A percentile compares a stretch with the other conserved stretches of the same genome.
Evolutionary conservation across 2,797 vertebrate genomes (phyloP).

Genomic region (Sus cebifrons): DNA sequence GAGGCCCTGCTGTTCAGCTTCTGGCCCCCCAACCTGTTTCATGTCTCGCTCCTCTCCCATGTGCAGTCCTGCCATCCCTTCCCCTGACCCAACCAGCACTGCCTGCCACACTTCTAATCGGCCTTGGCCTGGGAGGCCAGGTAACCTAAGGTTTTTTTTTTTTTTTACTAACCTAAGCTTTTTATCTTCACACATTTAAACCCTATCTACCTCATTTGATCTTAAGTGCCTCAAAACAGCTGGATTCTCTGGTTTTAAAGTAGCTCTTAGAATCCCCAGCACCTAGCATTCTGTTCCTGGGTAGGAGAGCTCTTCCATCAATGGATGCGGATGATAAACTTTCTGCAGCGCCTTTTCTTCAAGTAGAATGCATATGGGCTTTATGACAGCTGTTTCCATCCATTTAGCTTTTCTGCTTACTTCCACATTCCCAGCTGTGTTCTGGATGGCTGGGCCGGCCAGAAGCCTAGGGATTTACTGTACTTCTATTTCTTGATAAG

Average conservation of each 20-base stretch:
- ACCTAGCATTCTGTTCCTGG: slow-evolving; percentile 5
- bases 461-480: slow-evolving; percentile 85
- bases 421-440: slow-evolving; percentile 86
- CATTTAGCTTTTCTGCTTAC: slow-evolving; percentile 73
- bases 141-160: slow-evolving; percentile 51
- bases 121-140: not conserved
- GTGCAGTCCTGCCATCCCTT: slow-evolving; percentile 17
- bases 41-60: slow-evolving; percentile 21
- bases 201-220: slow-evolving; percentile 42
- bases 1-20: not conserved
- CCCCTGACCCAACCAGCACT: not conserved
- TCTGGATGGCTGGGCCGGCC: slow-evolving; percentile 65
- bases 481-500: slow-evolving; percentile 86
- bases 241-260: slow-evolving; percentile 51
- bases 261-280: slow-evolving; percentile 28
- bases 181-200: slow-evolving; percentile 63
- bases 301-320: slow-evolving; percentile 14
- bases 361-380: slow-evolving; percentile 62
- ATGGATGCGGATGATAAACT: slow-evolving; percentile 44
- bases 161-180: not conserved
- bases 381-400: slow-evolving; percentile 82
- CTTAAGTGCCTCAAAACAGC: slow-evolving; percentile 47
- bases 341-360: slow-evolving; percentile 68
- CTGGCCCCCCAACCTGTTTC: not conserved
- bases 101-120: slow-evolving; percentile 37